A percentile compares a stretch with the other conserved stretches of the same genome.
phyloP scores from a whole-genome alignment of 2,113 vertebrate species.

The Reinhardtius hippoglossoides region DNA sequence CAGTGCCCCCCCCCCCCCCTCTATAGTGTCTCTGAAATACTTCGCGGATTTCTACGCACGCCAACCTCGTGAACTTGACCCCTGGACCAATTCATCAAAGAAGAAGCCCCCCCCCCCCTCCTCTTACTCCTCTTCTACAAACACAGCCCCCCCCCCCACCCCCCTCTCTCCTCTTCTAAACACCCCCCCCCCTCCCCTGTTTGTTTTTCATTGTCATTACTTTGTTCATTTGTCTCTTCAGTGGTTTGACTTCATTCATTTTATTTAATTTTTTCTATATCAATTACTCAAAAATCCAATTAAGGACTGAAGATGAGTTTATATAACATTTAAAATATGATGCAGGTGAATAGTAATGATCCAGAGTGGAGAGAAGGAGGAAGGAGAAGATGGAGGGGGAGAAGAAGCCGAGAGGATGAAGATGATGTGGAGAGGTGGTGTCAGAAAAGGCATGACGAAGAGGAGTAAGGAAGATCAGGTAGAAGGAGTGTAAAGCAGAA shows the following conservation, averaged over 20 bases:
- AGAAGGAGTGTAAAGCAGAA: no score
- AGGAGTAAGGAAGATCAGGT: no score
- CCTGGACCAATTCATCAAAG: slow-evolving; percentile 64
- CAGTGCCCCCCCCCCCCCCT: slow-evolving; percentile 7
- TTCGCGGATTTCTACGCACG: slow-evolving; percentile 61
- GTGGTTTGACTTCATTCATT: not conserved
- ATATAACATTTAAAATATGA: no score
- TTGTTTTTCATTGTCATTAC: slow-evolving; percentile 18
- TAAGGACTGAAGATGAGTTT: no score
- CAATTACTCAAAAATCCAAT: no score
- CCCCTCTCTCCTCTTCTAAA: not conserved
- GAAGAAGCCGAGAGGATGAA: not conserved
- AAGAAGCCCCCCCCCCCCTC: slow-evolving; percentile 16
- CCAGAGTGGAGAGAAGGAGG: no score
- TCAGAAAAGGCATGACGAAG: no score
- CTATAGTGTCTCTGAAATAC: no score
- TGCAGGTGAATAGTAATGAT: no score
- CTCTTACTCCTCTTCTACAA: not conserved
- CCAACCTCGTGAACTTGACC: slow-evolving; percentile 74
- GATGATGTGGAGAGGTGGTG: not conserved
- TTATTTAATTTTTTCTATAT: not conserved
- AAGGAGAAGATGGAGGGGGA: no score
- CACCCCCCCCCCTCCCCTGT: not conserved
- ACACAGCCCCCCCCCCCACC: not conserved
- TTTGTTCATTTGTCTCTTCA: not conserved